A percentile compares a stretch with the other conserved stretches of the same genome.
Evolutionary conservation across 2,113 vertebrate genomes (phyloP).

Genomic region (Pyxicephalus adspersus): DNA sequence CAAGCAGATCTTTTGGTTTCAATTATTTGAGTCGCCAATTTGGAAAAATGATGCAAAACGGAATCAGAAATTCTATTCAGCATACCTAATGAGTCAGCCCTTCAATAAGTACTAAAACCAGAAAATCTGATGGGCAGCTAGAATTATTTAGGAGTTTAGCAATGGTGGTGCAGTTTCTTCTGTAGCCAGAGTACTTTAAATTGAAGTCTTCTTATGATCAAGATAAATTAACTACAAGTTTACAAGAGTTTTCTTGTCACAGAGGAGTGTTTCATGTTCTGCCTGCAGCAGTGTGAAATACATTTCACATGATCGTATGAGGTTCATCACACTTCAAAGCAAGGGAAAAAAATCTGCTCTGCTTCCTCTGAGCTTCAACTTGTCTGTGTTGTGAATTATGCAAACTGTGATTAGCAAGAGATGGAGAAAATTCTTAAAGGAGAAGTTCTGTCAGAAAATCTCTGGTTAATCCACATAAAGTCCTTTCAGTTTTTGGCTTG

Average conservation of each 20-base stretch:
- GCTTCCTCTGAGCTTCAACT: background rate
- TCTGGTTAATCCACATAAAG: too few species aligned
- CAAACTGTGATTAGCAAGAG: background rate
- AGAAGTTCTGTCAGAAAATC: too few species aligned
- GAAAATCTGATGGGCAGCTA: too few species aligned
- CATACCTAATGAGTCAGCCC: too few species aligned
- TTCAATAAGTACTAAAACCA: too few species aligned
- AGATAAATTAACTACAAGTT: background rate
- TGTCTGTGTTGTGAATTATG: conserved; percentile 37
- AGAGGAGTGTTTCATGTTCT: conserved; percentile 26
- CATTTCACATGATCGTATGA: conserved; percentile 36
- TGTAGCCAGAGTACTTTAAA: background rate
- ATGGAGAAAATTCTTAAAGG: background rate
- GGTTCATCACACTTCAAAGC: conserved; percentile 36
- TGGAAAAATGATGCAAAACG: too few species aligned
- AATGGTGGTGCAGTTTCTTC: too few species aligned
- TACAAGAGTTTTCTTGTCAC: conserved; percentile 2
- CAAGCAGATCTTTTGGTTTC: too few species aligned
- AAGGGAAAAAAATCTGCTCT: conserved; percentile 3
- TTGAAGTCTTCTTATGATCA: background rate
- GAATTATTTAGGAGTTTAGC: too few species aligned
- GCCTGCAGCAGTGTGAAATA: conserved; percentile 1
- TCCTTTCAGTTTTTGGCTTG: too few species aligned
- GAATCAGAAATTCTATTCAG: too few species aligned
- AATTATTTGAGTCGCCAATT: too few species aligned